Evolutionary conservation across 2,888 invertebrate species (phyloP).

Genomic region (Branchinecta sandiegonensis): DNA sequence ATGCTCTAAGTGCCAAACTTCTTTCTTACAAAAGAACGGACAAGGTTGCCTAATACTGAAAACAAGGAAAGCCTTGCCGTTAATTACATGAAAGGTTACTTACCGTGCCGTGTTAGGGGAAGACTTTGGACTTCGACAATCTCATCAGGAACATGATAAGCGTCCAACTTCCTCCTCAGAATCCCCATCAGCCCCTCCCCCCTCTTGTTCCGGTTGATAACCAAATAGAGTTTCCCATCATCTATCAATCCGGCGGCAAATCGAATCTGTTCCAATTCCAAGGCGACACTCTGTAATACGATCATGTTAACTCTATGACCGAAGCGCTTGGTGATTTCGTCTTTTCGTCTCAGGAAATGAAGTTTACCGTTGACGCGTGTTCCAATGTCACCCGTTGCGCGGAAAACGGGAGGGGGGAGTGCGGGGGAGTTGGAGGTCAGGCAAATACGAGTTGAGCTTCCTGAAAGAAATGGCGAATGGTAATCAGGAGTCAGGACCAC

Average conservation of each 20-base stretch:
- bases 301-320: conserved; percentile 21
- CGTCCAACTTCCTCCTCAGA: conserved; percentile 27
- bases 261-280: conserved; percentile 17
- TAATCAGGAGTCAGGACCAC: not conserved
- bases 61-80: too few species aligned
- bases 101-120: conserved; percentile 34
- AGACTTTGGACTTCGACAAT: conserved; percentile 29
- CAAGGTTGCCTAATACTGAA: too few species aligned
- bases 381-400: conserved; percentile 60
- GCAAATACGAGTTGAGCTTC: conserved; percentile 18
- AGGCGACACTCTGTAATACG: conserved; percentile 18
- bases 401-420: conserved; percentile 33
- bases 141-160: conserved; percentile 31
- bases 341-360: conserved; percentile 20
- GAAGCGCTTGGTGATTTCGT: conserved; percentile 21
- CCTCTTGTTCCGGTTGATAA: conserved; percentile 32
- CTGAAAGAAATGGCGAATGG: not conserved
- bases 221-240: conserved; percentile 38
- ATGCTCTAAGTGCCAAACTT: too few species aligned
- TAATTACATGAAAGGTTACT: conserved; percentile 19
- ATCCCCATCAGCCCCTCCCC: not conserved
- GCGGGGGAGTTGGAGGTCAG: conserved; percentile 14
- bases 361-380: conserved; percentile 23
- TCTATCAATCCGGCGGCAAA: conserved; percentile 28
- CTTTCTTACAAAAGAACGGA: too few species aligned